These are phyloP conservation scores for Genyomyrus donnyi DNA, from an alignment of 2,113 vertebrate genomes.

Conservation along the genomic window DNA sequence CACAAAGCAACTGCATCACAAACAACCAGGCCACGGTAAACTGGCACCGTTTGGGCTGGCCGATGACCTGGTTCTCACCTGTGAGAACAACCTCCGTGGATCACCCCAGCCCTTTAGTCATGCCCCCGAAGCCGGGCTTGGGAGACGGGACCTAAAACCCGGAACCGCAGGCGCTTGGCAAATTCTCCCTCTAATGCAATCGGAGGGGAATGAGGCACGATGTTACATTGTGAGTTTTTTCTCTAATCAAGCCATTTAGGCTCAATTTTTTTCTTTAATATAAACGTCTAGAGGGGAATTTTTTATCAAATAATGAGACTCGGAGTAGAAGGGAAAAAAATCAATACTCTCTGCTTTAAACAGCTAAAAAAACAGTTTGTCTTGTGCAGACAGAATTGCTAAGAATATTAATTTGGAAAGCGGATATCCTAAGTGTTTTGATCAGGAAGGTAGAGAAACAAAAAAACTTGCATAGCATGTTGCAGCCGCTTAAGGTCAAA, in stretches of 20 bases:
- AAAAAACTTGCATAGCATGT: neutral
- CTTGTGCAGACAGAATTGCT: neutral
- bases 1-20: neutral
- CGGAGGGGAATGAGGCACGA: neutral
- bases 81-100: neutral
- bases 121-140: neutral
- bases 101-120: neutral
- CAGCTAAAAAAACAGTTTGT: neutral
- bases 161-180: neutral
- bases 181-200: neutral
- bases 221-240: neutral
- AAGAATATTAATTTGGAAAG: neutral
- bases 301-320: neutral
- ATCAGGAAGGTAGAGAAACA: neutral
- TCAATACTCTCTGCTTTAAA: conserved; percentile 4
- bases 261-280: neutral
- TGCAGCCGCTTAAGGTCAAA: neutral
- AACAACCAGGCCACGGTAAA: neutral
- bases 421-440: neutral
- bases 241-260: conserved; percentile 1
- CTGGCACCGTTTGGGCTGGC: neutral
- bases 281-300: neutral
- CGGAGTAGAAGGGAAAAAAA: neutral
- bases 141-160: neutral
- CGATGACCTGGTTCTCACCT: neutral